phyloP scores from a whole-genome alignment of 2,888 invertebrate genomes.

The Cataglyphis cursor region DNA sequence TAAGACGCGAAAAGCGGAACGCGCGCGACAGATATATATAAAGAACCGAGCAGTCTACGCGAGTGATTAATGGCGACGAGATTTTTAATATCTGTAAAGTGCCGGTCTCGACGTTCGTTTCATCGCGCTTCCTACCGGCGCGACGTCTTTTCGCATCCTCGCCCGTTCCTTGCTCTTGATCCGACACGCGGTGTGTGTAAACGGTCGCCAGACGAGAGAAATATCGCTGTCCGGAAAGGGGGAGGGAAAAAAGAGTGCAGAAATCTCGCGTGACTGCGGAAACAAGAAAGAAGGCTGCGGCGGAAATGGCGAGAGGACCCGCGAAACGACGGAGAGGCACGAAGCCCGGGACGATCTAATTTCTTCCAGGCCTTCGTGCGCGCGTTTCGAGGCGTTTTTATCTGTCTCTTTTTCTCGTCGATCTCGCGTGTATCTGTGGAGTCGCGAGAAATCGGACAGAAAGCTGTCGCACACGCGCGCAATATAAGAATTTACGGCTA shows the following conservation, averaged over 20 bases:
- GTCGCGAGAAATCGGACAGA: slow-evolving; percentile 50
- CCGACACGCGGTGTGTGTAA: slow-evolving; percentile 45
- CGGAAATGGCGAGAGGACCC: slow-evolving; percentile 48
- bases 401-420: neutral
- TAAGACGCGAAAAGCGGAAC: slow-evolving; percentile 37
- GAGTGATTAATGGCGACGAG: slow-evolving; percentile 73
- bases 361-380: slow-evolving; percentile 26
- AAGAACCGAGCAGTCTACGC: slow-evolving; percentile 19
- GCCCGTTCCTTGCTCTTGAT: slow-evolving; percentile 39
- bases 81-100: slow-evolving; percentile 73
- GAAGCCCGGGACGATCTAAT: slow-evolving; percentile 44
- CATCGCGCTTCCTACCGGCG: slow-evolving; percentile 38
- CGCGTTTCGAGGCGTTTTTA: neutral
- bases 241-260: slow-evolving; percentile 8
- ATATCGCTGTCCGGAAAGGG: slow-evolving; percentile 62
- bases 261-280: slow-evolving; percentile 51
- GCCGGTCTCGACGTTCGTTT: slow-evolving; percentile 54
- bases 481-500: slow-evolving; percentile 70
- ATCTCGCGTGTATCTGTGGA: slow-evolving; percentile 19
- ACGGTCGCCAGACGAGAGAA: slow-evolving; percentile 66
- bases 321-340: slow-evolving; percentile 30
- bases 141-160: slow-evolving; percentile 8
- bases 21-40: slow-evolving; percentile 39
- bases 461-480: slow-evolving; percentile 49
- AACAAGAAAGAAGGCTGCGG: slow-evolving; percentile 25